Conservation (phyloP, 2,797 vertebrate species). For the Pitangus sulphuratus region DNA sequence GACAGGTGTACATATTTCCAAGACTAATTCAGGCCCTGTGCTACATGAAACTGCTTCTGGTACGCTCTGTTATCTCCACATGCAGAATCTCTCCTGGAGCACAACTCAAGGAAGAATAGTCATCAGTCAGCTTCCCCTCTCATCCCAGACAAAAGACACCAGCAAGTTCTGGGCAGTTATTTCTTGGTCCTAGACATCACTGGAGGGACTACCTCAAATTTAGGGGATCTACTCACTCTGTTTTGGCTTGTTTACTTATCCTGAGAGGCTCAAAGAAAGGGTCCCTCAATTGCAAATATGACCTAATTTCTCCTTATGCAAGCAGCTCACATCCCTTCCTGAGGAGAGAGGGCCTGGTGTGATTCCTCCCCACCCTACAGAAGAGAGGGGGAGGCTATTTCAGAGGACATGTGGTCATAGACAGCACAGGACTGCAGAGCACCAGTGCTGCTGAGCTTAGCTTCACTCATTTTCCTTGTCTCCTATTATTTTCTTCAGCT, state of each 20-base stretch:
- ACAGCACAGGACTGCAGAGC: not conserved
- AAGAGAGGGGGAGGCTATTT: not conserved
- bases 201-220: not conserved
- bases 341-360: not conserved
- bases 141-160: not conserved
- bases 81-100: not conserved
- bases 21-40: not conserved
- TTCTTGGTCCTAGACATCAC: not conserved
- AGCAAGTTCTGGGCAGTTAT: not conserved
- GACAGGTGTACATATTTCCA: not conserved
- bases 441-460: not conserved
- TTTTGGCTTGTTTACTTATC: not conserved
- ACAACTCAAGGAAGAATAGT: not conserved
- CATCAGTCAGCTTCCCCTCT: not conserved
- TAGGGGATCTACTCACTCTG: not conserved
- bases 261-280: not conserved
- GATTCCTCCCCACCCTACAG: fast-evolving
- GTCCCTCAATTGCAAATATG: not conserved
- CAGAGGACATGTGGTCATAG: not conserved
- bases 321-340: not conserved
- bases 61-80: not conserved
- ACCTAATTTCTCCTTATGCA: not conserved
- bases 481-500: not conserved
- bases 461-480: not conserved
- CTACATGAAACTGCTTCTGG: not conserved